Evolutionary conservation across 2,797 vertebrate genomes (phyloP), one percentile per base, ranked within the genome.

Genomic region (Eulemur mongoz): DNA sequence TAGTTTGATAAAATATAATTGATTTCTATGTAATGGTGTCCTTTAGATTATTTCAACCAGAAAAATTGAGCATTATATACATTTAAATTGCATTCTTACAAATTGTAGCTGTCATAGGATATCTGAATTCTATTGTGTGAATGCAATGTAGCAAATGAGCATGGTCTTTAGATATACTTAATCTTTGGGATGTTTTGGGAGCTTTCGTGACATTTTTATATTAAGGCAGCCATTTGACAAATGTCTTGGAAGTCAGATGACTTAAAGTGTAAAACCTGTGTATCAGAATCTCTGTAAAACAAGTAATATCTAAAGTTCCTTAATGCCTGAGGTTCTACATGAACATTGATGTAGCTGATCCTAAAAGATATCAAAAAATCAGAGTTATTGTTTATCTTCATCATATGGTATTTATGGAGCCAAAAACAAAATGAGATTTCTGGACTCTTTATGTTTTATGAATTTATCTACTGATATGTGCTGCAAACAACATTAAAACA

Each of bases 41-140:
- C 35, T 96, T 88, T 82, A 92, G 65, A 48, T 72, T 81, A 87
- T 94, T 94, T 96, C 72, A 84, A 20, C 32, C n/a, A 69, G 81
- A 92, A 92, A 95, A 78, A 38, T 57, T 78, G 40, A 76, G 32
- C 54, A 81, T 73, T 84, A 3, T 86, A 4, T 83, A 67, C 91
- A 67, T 70, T 90, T 92, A 70, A 92, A 83, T 83, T 89, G 25
- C 50, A 11, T 70, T 82, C 61, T 91, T 89, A 61, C 72, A 79
- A 83, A 90, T 69, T 57, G 2, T 80, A 81, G 67, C 38, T 83
- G 40, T 83, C 27, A 69, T 50, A 73, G 40, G 18, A 20, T 92
- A 84, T 63, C 69, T 65, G 38, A 67, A 9, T 84, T 89, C 94
- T 89, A 73, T 75, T 70, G 23, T 90, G 27, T 88, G 93, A 92